Conservation (phyloP, 2,888 invertebrate species). For the Siphonodentalium dalli region DNA sequence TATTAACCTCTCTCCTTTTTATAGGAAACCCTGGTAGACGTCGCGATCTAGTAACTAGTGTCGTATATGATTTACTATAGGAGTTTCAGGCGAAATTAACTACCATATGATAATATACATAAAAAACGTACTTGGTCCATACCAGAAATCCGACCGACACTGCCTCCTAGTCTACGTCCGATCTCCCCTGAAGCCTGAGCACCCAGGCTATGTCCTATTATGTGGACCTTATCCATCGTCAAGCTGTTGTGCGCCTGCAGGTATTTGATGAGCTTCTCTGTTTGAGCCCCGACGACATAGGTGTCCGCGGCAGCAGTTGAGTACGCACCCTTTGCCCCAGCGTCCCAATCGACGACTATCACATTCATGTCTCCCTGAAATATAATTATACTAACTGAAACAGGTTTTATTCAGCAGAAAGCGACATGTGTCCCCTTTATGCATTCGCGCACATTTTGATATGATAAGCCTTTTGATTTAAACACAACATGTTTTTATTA, state of each 20-base stretch:
- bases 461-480: no score
- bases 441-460: no score
- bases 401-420: no score
- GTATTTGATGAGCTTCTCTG: conserved; percentile 43
- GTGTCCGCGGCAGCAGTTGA: conserved; percentile 60
- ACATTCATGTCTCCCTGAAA: conserved; percentile 48
- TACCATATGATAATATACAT: not conserved
- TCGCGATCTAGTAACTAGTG: no score
- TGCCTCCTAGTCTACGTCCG: conserved; percentile 16
- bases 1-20: no score
- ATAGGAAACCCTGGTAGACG: no score
- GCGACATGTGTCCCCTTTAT: no score
- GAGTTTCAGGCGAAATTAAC: not conserved
- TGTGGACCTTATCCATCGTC: conserved; percentile 26
- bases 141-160: conserved; percentile 32
- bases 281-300: conserved; percentile 57
- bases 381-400: no score
- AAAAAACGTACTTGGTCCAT: not conserved
- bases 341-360: conserved; percentile 43
- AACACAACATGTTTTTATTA: no score
- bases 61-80: no score
- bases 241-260: conserved; percentile 32
- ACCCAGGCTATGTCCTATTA: conserved; percentile 38
- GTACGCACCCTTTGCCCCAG: conserved; percentile 42
- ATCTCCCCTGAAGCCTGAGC: conserved; percentile 32